Evolutionary conservation across 1,140 invertebrate genomes (phyloP).

Genomic region (Drosophila seguyi): DNA sequence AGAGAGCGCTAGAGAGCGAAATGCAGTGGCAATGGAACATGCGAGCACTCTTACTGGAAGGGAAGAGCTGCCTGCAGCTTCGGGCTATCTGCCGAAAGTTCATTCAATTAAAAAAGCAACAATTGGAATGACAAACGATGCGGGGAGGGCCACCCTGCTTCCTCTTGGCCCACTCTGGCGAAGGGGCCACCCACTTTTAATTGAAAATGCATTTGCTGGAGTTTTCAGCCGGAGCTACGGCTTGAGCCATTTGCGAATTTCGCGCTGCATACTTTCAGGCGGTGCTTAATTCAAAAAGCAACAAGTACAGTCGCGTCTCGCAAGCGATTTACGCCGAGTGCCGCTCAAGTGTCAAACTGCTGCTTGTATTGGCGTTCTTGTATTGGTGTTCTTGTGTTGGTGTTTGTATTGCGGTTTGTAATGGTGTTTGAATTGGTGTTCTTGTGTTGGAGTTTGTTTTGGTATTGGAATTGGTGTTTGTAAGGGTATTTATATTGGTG

Average conservation of each 20-base stretch:
- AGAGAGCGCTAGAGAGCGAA: constrained; percentile 11
- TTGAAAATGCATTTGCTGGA: constrained; percentile 55
- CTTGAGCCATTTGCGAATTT: constrained; percentile 50
- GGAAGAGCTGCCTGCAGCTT: constrained; percentile 26
- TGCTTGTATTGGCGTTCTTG: constrained; percentile 4
- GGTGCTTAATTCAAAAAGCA: constrained; percentile 57
- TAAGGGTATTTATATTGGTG: background rate
- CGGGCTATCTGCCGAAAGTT: constrained; percentile 24
- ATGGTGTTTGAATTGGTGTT: background rate
- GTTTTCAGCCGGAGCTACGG: constrained; percentile 9
- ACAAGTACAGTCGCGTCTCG: constrained; percentile 58
- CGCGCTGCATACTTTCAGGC: constrained; percentile 44
- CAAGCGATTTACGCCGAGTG: constrained; percentile 32
- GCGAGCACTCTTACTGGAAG: constrained; percentile 49
- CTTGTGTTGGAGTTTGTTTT: background rate
- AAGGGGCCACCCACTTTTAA: constrained; percentile 38
- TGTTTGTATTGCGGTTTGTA: too few species aligned
- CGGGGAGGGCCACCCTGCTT: background rate
- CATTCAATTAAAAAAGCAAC: constrained; percentile 56
- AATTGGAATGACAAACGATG: constrained; percentile 47
- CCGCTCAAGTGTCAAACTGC: constrained; percentile 27
- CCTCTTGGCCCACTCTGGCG: background rate
- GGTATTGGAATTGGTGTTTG: background rate
- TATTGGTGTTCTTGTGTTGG: constrained; percentile 2
- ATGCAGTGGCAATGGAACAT: constrained; percentile 51